phyloP scores from a whole-genome alignment of 2,797 vertebrate species.

The Nyctibius grandis region DNA sequence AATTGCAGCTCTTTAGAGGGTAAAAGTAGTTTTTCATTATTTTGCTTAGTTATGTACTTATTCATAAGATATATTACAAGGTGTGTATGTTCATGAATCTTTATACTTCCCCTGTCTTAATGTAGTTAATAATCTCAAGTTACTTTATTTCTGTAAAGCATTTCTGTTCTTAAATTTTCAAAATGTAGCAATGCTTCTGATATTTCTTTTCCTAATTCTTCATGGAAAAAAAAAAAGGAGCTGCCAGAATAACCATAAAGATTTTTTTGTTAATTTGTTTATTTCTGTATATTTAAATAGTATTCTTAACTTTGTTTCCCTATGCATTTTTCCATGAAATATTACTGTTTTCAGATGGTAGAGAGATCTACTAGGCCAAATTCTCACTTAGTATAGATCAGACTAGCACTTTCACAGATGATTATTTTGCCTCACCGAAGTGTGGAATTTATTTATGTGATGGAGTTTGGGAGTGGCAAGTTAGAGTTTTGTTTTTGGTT shows the following conservation, averaged over 20 bases:
- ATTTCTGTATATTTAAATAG: neutral
- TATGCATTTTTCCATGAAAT: neutral
- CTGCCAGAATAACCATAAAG: neutral
- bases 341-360: neutral
- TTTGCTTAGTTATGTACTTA: neutral
- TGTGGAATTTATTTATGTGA: neutral
- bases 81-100: neutral
- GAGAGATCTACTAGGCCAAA: neutral
- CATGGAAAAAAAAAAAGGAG: neutral
- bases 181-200: neutral
- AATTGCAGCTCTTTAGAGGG: neutral
- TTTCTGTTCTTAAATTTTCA: neutral
- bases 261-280: neutral
- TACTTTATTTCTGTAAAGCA: neutral
- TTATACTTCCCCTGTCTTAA: neutral
- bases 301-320: neutral
- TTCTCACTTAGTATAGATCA: neutral
- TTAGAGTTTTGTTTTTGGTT: neutral
- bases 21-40: neutral
- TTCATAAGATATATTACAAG: neutral
- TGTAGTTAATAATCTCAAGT: neutral
- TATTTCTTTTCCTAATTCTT: neutral
- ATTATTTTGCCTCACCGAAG: neutral
- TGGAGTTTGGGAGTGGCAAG: neutral
- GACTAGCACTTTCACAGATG: neutral